Conservation (phyloP, 1,140 invertebrate species). For the Seison nebaliae region DNA sequence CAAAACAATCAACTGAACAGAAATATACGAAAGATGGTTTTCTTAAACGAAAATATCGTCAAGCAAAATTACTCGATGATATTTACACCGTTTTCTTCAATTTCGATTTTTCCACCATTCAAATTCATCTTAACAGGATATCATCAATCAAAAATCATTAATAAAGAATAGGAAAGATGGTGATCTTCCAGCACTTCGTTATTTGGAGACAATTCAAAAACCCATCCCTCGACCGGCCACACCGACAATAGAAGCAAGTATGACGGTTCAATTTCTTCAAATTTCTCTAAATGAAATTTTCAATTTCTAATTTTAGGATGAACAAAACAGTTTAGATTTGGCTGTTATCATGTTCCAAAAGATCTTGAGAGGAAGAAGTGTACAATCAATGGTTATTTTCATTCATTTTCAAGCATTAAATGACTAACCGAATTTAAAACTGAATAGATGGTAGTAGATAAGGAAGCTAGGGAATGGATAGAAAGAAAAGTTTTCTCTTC, state of each 20-base stretch:
- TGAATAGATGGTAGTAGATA: no score
- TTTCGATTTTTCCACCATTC: neutral
- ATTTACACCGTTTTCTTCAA: conserved; percentile 20
- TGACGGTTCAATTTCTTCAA: conserved; percentile 18
- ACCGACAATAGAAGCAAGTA: conserved; percentile 32
- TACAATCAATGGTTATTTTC: conserved; percentile 37
- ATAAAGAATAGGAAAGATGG: conserved; percentile 26
- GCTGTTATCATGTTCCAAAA: conserved; percentile 37
- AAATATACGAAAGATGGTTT: conserved; percentile 22
- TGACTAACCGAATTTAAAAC: neutral
- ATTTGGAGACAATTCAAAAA: conserved; percentile 29
- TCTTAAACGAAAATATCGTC: conserved; percentile 23
- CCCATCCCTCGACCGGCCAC: conserved; percentile 31
- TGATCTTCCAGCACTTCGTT: conserved; percentile 21
- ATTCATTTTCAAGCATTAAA: neutral
- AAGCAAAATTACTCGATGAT: conserved; percentile 23
- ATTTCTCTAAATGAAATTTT: neutral
- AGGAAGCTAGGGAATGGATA: no score
- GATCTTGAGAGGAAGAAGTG: conserved; percentile 38
- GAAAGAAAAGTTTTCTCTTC: no score
- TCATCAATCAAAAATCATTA: conserved; percentile 1
- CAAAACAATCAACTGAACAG: neutral
- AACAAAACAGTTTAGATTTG: conserved; percentile 34
- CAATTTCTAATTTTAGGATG: conserved; percentile 14
- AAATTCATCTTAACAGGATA: neutral